Percentiles rank a stretch among this genome's conserved stretches.
These are phyloP conservation scores for Molorchus minor DNA, from an alignment of 2,888 invertebrate species.

Conservation along the genomic window DNA sequence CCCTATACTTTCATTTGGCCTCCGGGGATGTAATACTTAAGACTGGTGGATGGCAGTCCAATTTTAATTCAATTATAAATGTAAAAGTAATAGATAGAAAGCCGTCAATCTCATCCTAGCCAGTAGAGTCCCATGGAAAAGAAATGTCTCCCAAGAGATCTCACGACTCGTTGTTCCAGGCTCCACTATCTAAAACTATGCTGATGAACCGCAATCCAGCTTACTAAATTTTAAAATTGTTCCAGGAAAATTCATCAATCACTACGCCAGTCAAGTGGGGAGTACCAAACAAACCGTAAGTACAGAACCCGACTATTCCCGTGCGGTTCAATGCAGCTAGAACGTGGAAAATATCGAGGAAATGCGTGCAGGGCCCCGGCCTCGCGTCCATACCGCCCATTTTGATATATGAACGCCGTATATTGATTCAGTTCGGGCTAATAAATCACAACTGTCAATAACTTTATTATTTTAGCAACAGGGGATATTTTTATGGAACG, in stretches of 20 bases:
- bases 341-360: conserved; percentile 22
- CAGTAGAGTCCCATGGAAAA: too few relatives aligned
- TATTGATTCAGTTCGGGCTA: conserved; percentile 56
- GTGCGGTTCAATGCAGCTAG: neutral
- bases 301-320: conserved; percentile 39
- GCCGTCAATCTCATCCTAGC: too few relatives aligned
- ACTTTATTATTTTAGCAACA: conserved; percentile 56
- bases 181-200: neutral
- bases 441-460: conserved; percentile 59
- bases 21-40: too few relatives aligned
- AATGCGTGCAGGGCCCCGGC: conserved; percentile 18
- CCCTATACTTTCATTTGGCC: too few relatives aligned
- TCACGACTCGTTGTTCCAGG: too few relatives aligned
- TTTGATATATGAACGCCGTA: conserved; percentile 53
- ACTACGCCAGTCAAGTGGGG: conserved; percentile 56
- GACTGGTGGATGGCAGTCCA: too few relatives aligned
- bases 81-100: too few relatives aligned
- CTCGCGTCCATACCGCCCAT: conserved; percentile 28
- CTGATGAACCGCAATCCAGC: neutral
- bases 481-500: conserved; percentile 35
- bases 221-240: conserved; percentile 31
- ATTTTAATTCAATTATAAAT: too few relatives aligned
- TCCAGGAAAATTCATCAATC: conserved; percentile 59
- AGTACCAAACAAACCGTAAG: conserved; percentile 59
- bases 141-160: too few relatives aligned